Conservation (phyloP, 1,140 invertebrate species). For the Papilio polytes region DNA sequence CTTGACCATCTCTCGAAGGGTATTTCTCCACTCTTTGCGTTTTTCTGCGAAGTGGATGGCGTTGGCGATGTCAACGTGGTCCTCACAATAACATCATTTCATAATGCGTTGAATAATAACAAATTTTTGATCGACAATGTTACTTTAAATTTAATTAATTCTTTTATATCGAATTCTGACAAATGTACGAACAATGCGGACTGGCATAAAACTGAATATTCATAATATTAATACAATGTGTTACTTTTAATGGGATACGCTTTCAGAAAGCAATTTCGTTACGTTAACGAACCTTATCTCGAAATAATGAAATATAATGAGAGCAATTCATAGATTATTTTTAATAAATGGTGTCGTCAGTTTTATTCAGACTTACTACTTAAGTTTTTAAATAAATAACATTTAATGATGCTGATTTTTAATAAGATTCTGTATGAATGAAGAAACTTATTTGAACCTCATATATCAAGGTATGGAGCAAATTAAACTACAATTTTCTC, state of each 20-base stretch:
- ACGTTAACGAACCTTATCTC: background rate
- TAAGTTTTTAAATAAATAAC: too few species aligned
- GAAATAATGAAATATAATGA: background rate
- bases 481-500: background rate
- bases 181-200: background rate
- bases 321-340: background rate
- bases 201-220: background rate
- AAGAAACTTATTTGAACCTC: too few species aligned
- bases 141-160: background rate
- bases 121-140: background rate
- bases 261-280: conserved; percentile 9
- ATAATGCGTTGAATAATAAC: background rate
- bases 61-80: too few species aligned
- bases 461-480: background rate
- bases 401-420: too few species aligned
- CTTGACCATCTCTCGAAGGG: too few species aligned
- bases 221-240: background rate
- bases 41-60: too few species aligned
- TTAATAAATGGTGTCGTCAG: background rate
- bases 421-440: too few species aligned
- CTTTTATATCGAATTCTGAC: background rate
- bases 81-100: background rate
- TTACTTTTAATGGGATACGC: background rate
- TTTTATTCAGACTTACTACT: background rate
- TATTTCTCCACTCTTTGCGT: too few species aligned